A percentile compares a stretch with the other conserved stretches of the same genome.
phyloP scores from a whole-genome alignment of 1,140 invertebrate species.

The Coenobita brevimanus region DNA sequence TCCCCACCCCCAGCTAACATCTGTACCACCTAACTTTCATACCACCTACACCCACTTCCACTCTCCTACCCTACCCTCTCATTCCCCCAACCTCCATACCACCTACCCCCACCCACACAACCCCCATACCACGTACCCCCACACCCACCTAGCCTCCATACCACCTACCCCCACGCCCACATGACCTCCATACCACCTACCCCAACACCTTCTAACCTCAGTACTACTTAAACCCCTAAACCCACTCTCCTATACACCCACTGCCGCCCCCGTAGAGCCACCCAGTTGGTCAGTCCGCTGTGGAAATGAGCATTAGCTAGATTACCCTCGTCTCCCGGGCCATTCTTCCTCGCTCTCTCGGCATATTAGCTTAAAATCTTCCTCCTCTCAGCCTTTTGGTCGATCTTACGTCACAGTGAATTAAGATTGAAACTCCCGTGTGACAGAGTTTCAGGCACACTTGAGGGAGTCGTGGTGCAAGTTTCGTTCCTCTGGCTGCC shows the following conservation, averaged over 20 bases:
- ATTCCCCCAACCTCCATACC: background rate
- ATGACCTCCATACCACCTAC: too few species aligned
- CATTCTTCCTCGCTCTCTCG: conserved; percentile 43
- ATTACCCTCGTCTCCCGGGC: conserved; percentile 28
- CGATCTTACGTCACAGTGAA: background rate
- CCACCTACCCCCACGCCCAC: too few species aligned
- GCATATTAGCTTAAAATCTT: conserved; percentile 44
- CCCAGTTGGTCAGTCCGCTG: conserved; percentile 37
- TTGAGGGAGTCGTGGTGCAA: background rate
- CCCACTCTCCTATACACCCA: background rate
- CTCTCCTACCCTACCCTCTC: background rate
- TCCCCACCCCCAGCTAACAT: background rate
- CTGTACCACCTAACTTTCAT: background rate
- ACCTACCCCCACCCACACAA: background rate
- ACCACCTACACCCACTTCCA: background rate
- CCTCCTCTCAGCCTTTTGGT: background rate
- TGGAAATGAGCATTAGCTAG: conserved; percentile 58
- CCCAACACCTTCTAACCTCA: too few species aligned
- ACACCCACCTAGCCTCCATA: background rate
- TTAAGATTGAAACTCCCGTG: background rate
- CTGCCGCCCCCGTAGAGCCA: background rate
- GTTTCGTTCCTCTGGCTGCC: too few species aligned
- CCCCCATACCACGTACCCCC: background rate
- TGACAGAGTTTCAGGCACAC: background rate
- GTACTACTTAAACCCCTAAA: background rate